Percentiles rank a stretch among this genome's conserved stretches.
Evolutionary conservation across 2,888 invertebrate species (phyloP).

Genomic region (Maniola hyperantus): DNA sequence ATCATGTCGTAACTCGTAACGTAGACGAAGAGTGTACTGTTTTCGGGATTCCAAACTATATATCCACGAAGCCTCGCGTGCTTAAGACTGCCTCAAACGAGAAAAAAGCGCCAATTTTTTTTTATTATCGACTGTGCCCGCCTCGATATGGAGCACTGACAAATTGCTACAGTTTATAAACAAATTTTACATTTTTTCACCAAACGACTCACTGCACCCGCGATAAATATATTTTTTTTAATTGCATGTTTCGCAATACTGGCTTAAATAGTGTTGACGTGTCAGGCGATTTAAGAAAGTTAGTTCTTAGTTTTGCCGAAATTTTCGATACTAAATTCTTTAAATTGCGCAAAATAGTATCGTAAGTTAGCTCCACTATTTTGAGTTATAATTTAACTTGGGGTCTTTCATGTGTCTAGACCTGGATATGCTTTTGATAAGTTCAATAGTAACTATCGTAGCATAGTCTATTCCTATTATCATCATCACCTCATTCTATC

Average conservation of each 20-base stretch:
- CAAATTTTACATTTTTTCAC: constrained; percentile 54
- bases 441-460: too few species aligned
- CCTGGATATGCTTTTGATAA: too few species aligned
- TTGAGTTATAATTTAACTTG: constrained; percentile 10
- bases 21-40: constrained; percentile 64
- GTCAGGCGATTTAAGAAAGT: constrained; percentile 51
- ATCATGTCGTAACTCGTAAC: constrained; percentile 57
- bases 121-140: constrained; percentile 75
- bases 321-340: constrained; percentile 40
- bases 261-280: constrained; percentile 56
- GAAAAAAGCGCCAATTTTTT: constrained; percentile 62
- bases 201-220: constrained; percentile 48
- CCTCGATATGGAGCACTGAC: constrained; percentile 73
- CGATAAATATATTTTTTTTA: constrained; percentile 57
- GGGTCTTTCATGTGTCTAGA: neutral
- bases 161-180: constrained; percentile 73
- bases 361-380: constrained; percentile 31
- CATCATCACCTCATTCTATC: too few species aligned
- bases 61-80: constrained; percentile 74
- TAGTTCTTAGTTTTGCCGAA: constrained; percentile 41
- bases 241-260: constrained; percentile 52
- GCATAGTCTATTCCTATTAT: too few species aligned
- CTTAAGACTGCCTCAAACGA: constrained; percentile 69
- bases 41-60: constrained; percentile 50
- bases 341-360: constrained; percentile 33